These are phyloP conservation scores for Panorpa germanica DNA, from an alignment of 2,888 invertebrate species.

Conservation along the genomic window DNA sequence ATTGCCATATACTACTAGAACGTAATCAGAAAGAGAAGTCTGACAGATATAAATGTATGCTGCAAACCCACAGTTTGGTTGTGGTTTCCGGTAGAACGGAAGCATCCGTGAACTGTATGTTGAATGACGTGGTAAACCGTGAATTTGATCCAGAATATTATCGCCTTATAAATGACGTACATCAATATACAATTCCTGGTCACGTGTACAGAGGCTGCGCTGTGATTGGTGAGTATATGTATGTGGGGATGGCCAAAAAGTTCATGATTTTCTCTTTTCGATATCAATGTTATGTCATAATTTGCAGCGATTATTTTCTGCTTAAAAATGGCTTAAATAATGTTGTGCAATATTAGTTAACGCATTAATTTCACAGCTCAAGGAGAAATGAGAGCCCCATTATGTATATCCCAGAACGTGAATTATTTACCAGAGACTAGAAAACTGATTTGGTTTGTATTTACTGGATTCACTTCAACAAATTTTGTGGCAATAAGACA, in stretches of 20 bases:
- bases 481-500: slow-evolving; percentile 47
- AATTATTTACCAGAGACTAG: slow-evolving; percentile 20
- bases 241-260: too few species aligned
- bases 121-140: slow-evolving; percentile 35
- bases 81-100: slow-evolving; percentile 55
- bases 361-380: too few species aligned
- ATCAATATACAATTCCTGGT: slow-evolving; percentile 28
- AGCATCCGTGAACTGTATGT: slow-evolving; percentile 39
- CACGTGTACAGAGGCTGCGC: slow-evolving; percentile 54
- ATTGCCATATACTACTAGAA: slow-evolving; percentile 44
- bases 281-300: too few species aligned
- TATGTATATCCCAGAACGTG: slow-evolving; percentile 17
- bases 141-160: slow-evolving; percentile 34
- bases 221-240: slow-evolving; percentile 26
- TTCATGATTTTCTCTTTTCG: background rate
- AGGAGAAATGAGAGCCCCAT: slow-evolving; percentile 19
- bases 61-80: slow-evolving; percentile 50
- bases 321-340: too few species aligned
- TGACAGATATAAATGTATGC: slow-evolving; percentile 40
- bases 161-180: slow-evolving; percentile 31
- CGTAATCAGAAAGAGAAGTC: slow-evolving; percentile 31
- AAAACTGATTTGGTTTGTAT: slow-evolving; percentile 45
- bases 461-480: slow-evolving; percentile 55
- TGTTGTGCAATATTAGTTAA: too few species aligned
- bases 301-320: too few species aligned